These are phyloP conservation scores for Chaetura pelagica DNA, from an alignment of 2,113 vertebrate species.

Conservation along the genomic window DNA sequence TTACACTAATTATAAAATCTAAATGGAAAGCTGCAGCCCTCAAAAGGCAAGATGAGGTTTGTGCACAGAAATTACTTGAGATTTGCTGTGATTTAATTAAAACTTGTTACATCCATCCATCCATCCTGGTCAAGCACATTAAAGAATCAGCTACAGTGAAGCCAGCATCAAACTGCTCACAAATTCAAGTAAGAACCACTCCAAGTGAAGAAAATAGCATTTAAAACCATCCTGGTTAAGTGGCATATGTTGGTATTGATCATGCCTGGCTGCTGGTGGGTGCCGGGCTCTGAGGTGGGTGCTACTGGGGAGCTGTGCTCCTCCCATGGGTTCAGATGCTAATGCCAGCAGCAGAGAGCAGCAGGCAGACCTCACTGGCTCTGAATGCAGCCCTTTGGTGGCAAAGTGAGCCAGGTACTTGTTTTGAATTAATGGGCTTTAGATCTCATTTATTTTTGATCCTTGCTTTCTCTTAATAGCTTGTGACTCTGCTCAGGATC, in stretches of 20 bases:
- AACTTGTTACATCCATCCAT: background rate
- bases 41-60: background rate
- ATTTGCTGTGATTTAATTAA: background rate
- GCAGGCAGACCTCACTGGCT: accelerated
- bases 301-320: background rate
- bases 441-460: background rate
- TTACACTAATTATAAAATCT: background rate
- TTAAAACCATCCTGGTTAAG: background rate
- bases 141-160: background rate
- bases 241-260: accelerated
- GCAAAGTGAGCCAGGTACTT: background rate
- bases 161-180: accelerated
- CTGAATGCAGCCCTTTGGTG: background rate
- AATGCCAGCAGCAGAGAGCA: accelerated
- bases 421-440: background rate
- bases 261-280: too few species aligned
- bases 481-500: background rate
- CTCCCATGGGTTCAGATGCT: accelerated
- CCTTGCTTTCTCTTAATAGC: background rate
- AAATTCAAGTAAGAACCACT: background rate
- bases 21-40: background rate
- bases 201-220: background rate
- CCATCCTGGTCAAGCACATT: background rate
- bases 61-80: background rate
- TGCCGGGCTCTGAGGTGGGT: too few species aligned